Conservation (phyloP, 2,888 invertebrate species). For the Anthophora plumipes region DNA sequence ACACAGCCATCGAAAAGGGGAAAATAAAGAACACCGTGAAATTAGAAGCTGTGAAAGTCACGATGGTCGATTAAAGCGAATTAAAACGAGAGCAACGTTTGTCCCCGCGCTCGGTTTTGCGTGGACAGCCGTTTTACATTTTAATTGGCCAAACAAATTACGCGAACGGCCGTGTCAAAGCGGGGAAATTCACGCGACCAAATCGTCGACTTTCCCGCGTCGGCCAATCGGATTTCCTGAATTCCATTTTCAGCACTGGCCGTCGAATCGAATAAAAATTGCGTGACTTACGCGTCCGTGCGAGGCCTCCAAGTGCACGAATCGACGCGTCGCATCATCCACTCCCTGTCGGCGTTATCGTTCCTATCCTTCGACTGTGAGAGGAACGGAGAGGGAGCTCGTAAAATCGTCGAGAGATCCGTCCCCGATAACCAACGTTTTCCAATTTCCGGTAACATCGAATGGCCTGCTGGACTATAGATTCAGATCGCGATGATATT, state of each 20-base stretch:
- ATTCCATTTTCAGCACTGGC: slow-evolving; percentile 10
- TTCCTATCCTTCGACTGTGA: slow-evolving; percentile 32
- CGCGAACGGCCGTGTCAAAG: slow-evolving; percentile 28
- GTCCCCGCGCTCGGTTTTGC: slow-evolving; percentile 23
- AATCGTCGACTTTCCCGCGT: background rate
- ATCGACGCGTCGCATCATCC: slow-evolving; percentile 18
- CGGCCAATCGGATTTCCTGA: slow-evolving; percentile 35
- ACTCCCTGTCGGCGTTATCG: slow-evolving; percentile 43
- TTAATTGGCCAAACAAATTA: slow-evolving; percentile 52
- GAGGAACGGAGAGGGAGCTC: no score
- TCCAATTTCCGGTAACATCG: slow-evolving; percentile 73
- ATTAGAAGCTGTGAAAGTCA: slow-evolving; percentile 39
- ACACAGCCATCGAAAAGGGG: background rate
- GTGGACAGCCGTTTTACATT: slow-evolving; percentile 43
- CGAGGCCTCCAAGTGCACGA: slow-evolving; percentile 22
- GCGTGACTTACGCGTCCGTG: slow-evolving; percentile 16
- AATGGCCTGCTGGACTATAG: slow-evolving; percentile 51
- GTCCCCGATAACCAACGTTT: slow-evolving; percentile 71
- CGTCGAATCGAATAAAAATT: slow-evolving; percentile 36
- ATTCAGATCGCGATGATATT: slow-evolving; percentile 58
- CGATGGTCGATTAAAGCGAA: slow-evolving; percentile 45
- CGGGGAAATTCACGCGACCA: slow-evolving; percentile 10
- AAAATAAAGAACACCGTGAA: background rate
- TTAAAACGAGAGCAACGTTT: slow-evolving; percentile 43
- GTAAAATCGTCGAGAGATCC: slow-evolving; percentile 71